Percentiles rank a stretch among this genome's conserved stretches.
Conservation (phyloP, 1,140 invertebrate species). For the Anastatus disparis region DNA sequence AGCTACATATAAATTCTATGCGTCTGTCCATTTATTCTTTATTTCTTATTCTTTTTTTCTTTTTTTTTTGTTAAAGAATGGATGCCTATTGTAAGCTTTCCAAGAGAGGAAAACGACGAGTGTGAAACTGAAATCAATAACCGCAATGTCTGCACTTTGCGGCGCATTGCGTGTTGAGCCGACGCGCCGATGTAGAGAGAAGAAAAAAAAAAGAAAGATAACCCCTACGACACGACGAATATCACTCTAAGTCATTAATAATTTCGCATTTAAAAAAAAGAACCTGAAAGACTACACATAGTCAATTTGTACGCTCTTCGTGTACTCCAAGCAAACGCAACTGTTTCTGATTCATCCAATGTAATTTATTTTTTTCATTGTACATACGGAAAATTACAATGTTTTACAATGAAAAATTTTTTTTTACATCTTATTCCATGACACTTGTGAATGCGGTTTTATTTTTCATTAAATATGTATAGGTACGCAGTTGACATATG, state of each 20-base stretch:
- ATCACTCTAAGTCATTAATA: background rate
- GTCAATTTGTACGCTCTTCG: too few species aligned
- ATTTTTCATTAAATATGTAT: too few species aligned
- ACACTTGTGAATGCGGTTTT: too few species aligned
- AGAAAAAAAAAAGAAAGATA: background rate
- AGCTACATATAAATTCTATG: background rate
- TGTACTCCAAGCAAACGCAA: too few species aligned
- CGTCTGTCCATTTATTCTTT: background rate
- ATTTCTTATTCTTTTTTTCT: too few species aligned
- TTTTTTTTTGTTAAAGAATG: background rate
- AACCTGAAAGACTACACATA: background rate
- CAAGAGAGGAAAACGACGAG: background rate
- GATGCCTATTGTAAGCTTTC: background rate
- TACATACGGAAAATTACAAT: too few species aligned
- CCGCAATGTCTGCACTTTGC: slow-evolving; percentile 5
- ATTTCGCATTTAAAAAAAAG: background rate
- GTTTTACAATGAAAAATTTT: too few species aligned
- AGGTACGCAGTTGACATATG: too few species aligned
- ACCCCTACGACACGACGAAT: background rate
- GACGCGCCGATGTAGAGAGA: background rate
- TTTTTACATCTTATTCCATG: too few species aligned
- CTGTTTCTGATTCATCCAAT: too few species aligned
- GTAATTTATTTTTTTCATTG: too few species aligned
- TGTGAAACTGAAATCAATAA: slow-evolving; percentile 24
- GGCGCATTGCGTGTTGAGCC: background rate